Evolutionary conservation across 1,140 invertebrate species (phyloP).

Genomic region (Bombus impatiens): DNA sequence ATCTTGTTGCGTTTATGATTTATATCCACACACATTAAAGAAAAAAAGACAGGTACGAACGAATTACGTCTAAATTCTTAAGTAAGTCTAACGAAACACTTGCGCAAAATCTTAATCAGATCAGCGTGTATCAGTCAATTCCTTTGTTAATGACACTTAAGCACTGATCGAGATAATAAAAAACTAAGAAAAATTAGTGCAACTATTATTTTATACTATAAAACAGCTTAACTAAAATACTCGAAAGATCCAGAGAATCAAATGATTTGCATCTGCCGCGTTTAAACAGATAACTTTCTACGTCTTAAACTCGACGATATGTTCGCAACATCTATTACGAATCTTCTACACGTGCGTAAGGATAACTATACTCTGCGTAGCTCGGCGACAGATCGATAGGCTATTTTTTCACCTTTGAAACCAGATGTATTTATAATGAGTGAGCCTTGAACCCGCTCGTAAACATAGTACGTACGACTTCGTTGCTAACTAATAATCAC

Average conservation of each 20-base stretch:
- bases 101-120: too few relatives aligned
- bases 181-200: neutral
- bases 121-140: too few relatives aligned
- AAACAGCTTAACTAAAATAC: neutral
- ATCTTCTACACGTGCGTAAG: conserved; percentile 47
- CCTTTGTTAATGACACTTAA: too few relatives aligned
- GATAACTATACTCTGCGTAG: conserved; percentile 47
- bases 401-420: conserved; percentile 65
- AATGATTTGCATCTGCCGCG: too few relatives aligned
- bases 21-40: too few relatives aligned
- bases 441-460: conserved; percentile 63
- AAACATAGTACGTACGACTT: conserved; percentile 57
- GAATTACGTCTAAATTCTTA: too few relatives aligned
- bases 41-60: too few relatives aligned
- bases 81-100: too few relatives aligned
- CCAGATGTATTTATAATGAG: conserved; percentile 63
- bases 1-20: too few relatives aligned
- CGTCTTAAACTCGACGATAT: too few relatives aligned
- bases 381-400: conserved; percentile 55
- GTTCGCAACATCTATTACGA: neutral
- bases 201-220: too few relatives aligned
- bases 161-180: neutral
- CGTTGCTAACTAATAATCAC: conserved; percentile 35
- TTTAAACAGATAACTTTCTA: neutral
- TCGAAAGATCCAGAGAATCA: neutral